These are phyloP conservation scores for Rhopalosiphum nymphaeae DNA, from an alignment of 2,888 invertebrate species.

Conservation along the genomic window DNA sequence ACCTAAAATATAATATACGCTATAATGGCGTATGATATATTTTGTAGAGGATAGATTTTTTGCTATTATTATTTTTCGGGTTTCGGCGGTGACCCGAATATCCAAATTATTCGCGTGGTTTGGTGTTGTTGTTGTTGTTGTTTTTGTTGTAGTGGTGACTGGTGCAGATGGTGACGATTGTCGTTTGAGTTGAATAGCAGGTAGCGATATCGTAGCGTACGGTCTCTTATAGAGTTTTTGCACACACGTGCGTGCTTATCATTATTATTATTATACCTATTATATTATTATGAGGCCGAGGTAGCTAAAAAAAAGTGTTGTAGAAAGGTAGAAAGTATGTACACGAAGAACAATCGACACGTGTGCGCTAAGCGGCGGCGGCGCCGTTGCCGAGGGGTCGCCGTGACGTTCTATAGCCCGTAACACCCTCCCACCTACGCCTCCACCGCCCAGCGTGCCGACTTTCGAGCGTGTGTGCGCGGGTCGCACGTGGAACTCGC, in stretches of 20 bases:
- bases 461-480: background rate
- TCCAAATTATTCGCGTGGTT: background rate
- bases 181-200: background rate
- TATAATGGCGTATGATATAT: background rate
- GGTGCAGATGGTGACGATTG: no score
- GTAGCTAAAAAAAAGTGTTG: background rate
- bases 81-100: background rate
- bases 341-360: conserved; percentile 25
- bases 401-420: conserved; percentile 13
- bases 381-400: background rate
- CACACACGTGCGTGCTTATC: background rate
- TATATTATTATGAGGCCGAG: background rate
- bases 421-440: background rate
- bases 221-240: background rate
- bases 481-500: conserved; percentile 41
- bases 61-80: background rate
- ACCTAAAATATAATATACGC: background rate
- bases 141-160: background rate
- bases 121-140: background rate
- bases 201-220: background rate
- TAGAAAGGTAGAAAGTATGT: background rate
- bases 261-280: background rate
- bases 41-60: background rate
- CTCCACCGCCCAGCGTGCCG: background rate
- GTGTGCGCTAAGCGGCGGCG: conserved; percentile 31